Evolutionary conservation across 2,113 vertebrate genomes (phyloP), one percentile per base, ranked within the genome.

Genomic region (Zeus faber): DNA sequence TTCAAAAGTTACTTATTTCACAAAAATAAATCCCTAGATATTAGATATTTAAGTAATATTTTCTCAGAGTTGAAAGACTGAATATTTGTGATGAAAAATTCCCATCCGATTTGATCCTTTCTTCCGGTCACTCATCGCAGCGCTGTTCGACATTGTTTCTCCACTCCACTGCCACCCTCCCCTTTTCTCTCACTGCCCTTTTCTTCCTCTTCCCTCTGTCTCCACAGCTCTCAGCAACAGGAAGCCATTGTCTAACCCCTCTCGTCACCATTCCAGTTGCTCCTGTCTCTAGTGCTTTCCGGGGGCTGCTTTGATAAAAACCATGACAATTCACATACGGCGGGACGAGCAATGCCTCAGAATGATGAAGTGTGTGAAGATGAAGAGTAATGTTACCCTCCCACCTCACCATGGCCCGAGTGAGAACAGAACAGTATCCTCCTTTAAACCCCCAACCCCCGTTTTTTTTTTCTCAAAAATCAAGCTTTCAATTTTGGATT

Each of bases 171-270:
- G 55, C 54, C 61, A 52, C 65, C 62, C 62, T 66, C 21, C 39
- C 62, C 52, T 31, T 53, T 40, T 45, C 53, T 45, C 25, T 55
- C 53, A 14, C 40, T 44, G 25, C 26, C 53, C 31, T 17, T 21
- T 39, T 6, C 23, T 27, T 40, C 26, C 22, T n/a, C 23, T 78
- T 66, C 57, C 83, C 72, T 47, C 70, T 44, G 6, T 10, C 41
- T 44, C n/a, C 33, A 14, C 72, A 63, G 46, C 58, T 72, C 52
- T 55, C 50, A 22, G 40, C 58, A 57, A 65, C 65, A 72, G 79
- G 81, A 84, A 82, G 55, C 57, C 72, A 76, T 84, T 71, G 71
- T 68, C 77, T 78, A 74, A 65, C 72, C 37, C 65, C 67, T 72
- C 59, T 81, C 77, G 74, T 77, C 73, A 52, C 60, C 66, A 53